Conservation (phyloP, 2,888 invertebrate species). For the Morinoia aosen region DNA sequence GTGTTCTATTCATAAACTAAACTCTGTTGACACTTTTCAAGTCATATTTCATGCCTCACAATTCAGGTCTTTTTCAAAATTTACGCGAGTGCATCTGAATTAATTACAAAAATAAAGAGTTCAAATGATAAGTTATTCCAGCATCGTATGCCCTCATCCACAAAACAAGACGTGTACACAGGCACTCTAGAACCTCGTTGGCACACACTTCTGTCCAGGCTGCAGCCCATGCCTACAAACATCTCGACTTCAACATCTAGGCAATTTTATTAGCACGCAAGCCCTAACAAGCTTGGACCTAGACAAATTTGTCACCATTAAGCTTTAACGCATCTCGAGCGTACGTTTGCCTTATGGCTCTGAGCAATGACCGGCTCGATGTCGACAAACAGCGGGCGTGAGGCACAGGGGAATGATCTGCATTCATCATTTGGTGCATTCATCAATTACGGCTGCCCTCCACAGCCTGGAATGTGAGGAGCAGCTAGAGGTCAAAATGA, state of each 20-base stretch:
- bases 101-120: too few relatives aligned
- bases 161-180: not conserved
- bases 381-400: not conserved
- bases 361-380: not conserved
- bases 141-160: not conserved
- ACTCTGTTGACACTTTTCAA: too few relatives aligned
- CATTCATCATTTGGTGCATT: slow-evolving; percentile 2
- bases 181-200: not conserved
- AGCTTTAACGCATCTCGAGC: not conserved
- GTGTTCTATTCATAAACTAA: too few relatives aligned
- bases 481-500: not conserved
- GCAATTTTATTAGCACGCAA: not conserved
- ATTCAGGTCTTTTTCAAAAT: too few relatives aligned
- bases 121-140: too few relatives aligned
- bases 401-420: not conserved
- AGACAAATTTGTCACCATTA: slow-evolving; percentile 2
- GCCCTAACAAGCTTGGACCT: slow-evolving; percentile 1
- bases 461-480: not conserved
- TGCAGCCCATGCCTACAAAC: not conserved
- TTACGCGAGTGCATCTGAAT: too few relatives aligned
- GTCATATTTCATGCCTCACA: too few relatives aligned
- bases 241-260: not conserved
- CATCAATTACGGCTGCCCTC: not conserved
- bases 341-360: not conserved
- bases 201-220: not conserved